Evolutionary conservation across 2,113 vertebrate genomes (phyloP), one percentile per base, ranked within the genome.

Genomic region (Chascanopsetta lugubris): DNA sequence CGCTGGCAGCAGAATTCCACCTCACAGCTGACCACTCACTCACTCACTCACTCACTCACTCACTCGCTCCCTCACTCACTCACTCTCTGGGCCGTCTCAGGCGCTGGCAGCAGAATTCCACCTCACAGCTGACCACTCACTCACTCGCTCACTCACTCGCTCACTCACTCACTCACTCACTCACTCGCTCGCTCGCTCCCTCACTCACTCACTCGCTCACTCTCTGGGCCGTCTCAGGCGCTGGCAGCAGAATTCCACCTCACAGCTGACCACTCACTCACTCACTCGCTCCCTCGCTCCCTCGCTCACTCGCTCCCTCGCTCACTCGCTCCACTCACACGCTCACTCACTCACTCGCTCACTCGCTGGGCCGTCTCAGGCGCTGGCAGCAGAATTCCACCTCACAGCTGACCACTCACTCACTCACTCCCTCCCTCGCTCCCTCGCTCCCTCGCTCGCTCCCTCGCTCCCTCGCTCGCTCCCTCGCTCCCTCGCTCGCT

Each of bases 341-440:
- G 58, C 42, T 63, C 40, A 64, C 11, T n/a, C n/a, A n/a, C n/a
- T n/a, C n/a, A n/a, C n/a, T n/a, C n/a, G n/a, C n/a, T n/a, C n/a
- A n/a, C n/a, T n/a, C n/a, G n/a, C n/a, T n/a, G n/a, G n/a, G n/a
- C n/a, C n/a, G n/a, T 42, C 65, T 60, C 26, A 46, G 54, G 53
- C 30, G 54, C 62, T 38, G 51, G 32, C 69, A 48, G 62, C 51
- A 24, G 43, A 68, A n/a, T 62, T 30, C 56, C 24, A 43, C 43
- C 64, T 60, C 34, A 12, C 57, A 50, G 56, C 27, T 61, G 45
- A 76, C 64, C 64, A 64, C 68, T 58, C 38, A 1, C 3, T 58
- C 54, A 25, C 21, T 34, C 5, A 48, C 32, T 24, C 29, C 51
- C 13, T 48, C 6, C 32, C 43, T 61, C 60, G 1, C 26, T 58